Percentiles rank a stretch among this genome's conserved stretches.
These are phyloP conservation scores for Ursus arctos DNA, from an alignment of 2,113 vertebrate species.

Conservation along the genomic window DNA sequence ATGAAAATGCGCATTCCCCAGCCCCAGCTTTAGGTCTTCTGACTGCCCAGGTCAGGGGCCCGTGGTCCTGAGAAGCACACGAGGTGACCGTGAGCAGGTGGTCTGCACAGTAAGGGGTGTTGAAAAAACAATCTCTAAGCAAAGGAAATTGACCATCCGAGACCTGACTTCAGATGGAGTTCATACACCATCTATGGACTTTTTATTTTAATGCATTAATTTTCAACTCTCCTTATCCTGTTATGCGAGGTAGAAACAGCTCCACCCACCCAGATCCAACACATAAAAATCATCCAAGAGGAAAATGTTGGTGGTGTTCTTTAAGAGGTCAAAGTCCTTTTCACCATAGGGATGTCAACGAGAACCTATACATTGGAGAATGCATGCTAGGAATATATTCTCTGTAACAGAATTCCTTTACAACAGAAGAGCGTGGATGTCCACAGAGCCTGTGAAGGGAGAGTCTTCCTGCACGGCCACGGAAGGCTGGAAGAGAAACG, in stretches of 20 bases:
- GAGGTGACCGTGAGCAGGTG: rapidly evolving
- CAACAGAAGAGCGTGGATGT: no score
- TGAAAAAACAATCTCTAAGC: rapidly evolving
- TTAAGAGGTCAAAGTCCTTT: not conserved
- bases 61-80: rapidly evolving
- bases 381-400: not conserved
- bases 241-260: rapidly evolving
- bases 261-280: not conserved
- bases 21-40: no score
- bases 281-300: not conserved
- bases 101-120: not conserved
- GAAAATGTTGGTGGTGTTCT: not conserved
- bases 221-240: not conserved
- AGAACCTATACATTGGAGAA: not conserved
- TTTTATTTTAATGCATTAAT: not conserved
- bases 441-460: not conserved
- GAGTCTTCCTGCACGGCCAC: conserved; percentile 9
- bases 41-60: not conserved
- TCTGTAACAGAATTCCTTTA: not conserved
- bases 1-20: rapidly evolving
- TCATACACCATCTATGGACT: rapidly evolving
- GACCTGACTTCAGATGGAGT: not conserved
- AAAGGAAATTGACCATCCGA: rapidly evolving
- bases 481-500: not conserved
- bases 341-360: rapidly evolving